These are phyloP conservation scores for Datnioides undecimradiatus DNA, from an alignment of 2,113 vertebrate genomes.

Conservation along the genomic window DNA sequence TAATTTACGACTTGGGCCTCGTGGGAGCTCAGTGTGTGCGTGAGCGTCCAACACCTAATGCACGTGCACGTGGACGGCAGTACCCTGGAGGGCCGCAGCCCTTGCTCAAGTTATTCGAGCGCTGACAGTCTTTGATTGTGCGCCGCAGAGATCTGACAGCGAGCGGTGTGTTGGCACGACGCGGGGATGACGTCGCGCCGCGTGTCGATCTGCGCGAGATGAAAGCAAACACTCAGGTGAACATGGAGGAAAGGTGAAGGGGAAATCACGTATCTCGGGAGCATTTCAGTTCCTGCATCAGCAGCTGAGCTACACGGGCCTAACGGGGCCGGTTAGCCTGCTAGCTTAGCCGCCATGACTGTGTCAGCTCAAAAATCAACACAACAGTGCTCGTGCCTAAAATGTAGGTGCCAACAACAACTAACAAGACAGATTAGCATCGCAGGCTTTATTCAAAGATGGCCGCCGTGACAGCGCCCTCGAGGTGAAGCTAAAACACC, in stretches of 20 bases:
- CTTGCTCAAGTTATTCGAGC: background rate
- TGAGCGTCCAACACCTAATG: background rate
- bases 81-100: background rate
- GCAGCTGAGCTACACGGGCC: background rate
- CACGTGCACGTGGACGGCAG: background rate
- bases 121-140: background rate
- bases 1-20: slow-evolving; percentile 31
- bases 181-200: background rate
- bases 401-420: too few relatives aligned
- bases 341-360: background rate
- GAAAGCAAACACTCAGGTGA: background rate
- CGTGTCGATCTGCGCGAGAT: background rate
- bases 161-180: background rate
- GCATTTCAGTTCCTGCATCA: slow-evolving; percentile 6
- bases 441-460: too few relatives aligned
- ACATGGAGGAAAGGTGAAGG: background rate
- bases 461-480: too few relatives aligned
- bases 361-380: too few relatives aligned
- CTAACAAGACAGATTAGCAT: too few relatives aligned
- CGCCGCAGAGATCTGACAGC: background rate
- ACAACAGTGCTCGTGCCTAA: too few relatives aligned
- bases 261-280: background rate
- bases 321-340: background rate
- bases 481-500: too few relatives aligned
- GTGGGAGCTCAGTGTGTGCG: background rate